Evolutionary conservation across 2,797 vertebrate genomes (phyloP).

Genomic region (Hemibagrus guttatus): DNA sequence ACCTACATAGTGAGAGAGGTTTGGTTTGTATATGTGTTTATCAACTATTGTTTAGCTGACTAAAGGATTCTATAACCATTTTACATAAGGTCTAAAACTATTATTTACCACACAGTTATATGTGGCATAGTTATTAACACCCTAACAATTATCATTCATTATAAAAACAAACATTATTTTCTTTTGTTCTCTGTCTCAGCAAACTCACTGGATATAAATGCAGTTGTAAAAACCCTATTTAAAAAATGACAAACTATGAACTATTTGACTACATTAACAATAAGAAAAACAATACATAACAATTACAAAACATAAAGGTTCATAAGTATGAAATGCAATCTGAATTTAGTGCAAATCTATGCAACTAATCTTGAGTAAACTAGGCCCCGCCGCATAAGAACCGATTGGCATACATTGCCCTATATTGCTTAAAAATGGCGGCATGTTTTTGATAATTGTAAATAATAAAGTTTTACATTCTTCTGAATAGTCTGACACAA

Average conservation of each 20-base stretch:
- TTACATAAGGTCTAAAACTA: not conserved
- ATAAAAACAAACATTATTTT: not conserved
- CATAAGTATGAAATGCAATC: not conserved
- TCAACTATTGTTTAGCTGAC: not conserved
- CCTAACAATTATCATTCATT: not conserved
- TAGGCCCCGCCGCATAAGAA: too few species aligned
- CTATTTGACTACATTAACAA: not conserved
- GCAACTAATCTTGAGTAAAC: too few species aligned
- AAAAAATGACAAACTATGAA: not conserved
- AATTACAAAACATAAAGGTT: not conserved
- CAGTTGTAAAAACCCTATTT: not conserved
- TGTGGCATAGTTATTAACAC: not conserved
- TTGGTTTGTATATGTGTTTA: not conserved
- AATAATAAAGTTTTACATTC: too few species aligned
- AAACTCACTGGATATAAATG: not conserved
- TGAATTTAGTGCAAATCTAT: too few species aligned
- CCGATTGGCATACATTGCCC: too few species aligned
- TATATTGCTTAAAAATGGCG: too few species aligned
- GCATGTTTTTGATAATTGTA: too few species aligned
- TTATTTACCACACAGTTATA: not conserved
- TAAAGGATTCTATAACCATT: not conserved
- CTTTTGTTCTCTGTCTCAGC: not conserved
- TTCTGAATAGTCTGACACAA: too few species aligned
- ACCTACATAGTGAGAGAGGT: conserved; percentile 72
- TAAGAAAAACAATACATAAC: not conserved